Evolutionary conservation across 2,113 vertebrate species (phyloP).

Genomic region (Smithornis capensis): DNA sequence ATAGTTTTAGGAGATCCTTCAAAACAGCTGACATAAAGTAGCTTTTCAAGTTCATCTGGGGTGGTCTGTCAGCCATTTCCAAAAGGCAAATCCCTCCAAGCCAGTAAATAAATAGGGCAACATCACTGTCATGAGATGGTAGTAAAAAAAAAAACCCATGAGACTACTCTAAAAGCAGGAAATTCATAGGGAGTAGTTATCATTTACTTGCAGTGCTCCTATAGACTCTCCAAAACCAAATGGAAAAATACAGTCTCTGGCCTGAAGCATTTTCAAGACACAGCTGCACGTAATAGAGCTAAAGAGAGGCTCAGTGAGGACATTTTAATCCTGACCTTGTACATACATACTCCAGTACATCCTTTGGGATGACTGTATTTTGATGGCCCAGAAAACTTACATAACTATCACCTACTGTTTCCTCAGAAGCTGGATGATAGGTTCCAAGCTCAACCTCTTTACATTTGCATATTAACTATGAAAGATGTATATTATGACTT

Average conservation of each 20-base stretch:
- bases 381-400: constrained; percentile 53
- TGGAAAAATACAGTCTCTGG: constrained; percentile 28
- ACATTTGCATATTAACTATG: neutral
- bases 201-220: neutral
- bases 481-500: constrained; percentile 17
- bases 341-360: neutral
- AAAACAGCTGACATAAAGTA: neutral
- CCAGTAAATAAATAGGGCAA: neutral
- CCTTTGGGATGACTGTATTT: constrained; percentile 10
- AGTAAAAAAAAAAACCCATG: neutral
- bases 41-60: neutral
- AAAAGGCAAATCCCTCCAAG: neutral
- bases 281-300: neutral
- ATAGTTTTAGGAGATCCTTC: neutral
- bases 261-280: neutral
- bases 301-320: constrained; percentile 15
- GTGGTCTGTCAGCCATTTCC: neutral
- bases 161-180: neutral
- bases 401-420: neutral
- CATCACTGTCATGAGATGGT: neutral
- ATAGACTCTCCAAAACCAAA: neutral
- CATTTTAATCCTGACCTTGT: constrained; percentile 41
- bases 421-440: neutral
- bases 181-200: neutral
- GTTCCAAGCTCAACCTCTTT: neutral